Percentiles rank a stretch among this genome's conserved stretches.
Conservation (phyloP, 2,888 invertebrate genomes). For the Cephalotes varians region DNA sequence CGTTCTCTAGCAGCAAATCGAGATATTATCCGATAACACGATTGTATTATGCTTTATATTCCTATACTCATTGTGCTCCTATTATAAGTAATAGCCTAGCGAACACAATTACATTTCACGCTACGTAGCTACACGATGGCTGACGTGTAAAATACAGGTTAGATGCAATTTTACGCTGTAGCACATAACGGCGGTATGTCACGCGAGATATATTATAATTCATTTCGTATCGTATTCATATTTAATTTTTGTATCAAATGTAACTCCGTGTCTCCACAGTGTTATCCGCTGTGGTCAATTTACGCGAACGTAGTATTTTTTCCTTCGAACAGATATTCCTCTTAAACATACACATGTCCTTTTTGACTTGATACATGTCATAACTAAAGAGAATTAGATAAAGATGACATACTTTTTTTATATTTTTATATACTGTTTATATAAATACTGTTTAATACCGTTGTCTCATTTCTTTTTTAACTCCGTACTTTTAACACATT, state of each 20-base stretch:
- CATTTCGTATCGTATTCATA: slow-evolving; percentile 43
- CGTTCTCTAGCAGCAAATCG: slow-evolving; percentile 30
- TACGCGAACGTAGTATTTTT: neutral
- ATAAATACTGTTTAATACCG: neutral
- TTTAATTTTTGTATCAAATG: slow-evolving; percentile 38
- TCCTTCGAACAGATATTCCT: neutral
- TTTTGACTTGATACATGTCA: neutral
- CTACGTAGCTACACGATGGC: slow-evolving; percentile 24
- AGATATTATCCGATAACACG: slow-evolving; percentile 38
- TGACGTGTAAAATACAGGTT: slow-evolving; percentile 54
- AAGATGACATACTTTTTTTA: slow-evolving; percentile 13
- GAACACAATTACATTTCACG: slow-evolving; percentile 52
- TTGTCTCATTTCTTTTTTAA: neutral
- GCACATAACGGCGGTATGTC: slow-evolving; percentile 33
- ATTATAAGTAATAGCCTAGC: slow-evolving; percentile 50
- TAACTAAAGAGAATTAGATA: slow-evolving; percentile 18
- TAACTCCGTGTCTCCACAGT: neutral
- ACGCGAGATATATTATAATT: slow-evolving; percentile 51
- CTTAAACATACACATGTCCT: neutral
- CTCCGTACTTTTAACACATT: neutral
- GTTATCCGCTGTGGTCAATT: neutral
- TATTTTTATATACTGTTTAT: neutral
- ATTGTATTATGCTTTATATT: slow-evolving; percentile 24
- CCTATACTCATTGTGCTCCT: slow-evolving; percentile 33
- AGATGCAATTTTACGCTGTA: slow-evolving; percentile 48